These are phyloP conservation scores for Aporophyla nigra DNA, from an alignment of 2,888 invertebrate species.

Conservation along the genomic window DNA sequence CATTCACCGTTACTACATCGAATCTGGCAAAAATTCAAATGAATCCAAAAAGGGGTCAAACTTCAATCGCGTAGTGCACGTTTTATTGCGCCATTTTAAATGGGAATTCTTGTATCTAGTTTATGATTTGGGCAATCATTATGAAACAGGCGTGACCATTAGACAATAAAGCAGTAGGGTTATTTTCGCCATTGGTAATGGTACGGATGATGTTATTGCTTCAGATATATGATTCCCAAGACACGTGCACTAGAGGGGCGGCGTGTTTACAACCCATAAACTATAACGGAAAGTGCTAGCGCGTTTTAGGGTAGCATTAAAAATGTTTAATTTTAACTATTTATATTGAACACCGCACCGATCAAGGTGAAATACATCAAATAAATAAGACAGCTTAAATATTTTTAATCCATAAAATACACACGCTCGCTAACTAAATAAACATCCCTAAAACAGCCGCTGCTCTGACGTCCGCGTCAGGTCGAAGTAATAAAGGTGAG, in stretches of 20 bases:
- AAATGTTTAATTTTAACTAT: constrained; percentile 60
- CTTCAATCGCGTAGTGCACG: constrained; percentile 72
- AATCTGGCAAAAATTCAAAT: constrained; percentile 61
- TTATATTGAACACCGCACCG: constrained; percentile 42
- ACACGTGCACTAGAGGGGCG: constrained; percentile 74
- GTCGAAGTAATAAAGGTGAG: constrained; percentile 59
- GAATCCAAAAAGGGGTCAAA: constrained; percentile 71
- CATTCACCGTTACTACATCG: constrained; percentile 43
- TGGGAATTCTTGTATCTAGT: constrained; percentile 78
- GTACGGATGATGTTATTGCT: constrained; percentile 75
- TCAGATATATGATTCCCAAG: constrained; percentile 76
- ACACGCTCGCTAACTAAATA: constrained; percentile 29
- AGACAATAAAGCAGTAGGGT: constrained; percentile 77
- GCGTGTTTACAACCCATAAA: constrained; percentile 74
- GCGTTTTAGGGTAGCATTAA: constrained; percentile 70
- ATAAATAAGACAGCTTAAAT: constrained; percentile 30
- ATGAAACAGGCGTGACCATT: constrained; percentile 81
- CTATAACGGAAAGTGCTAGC: constrained; percentile 75
- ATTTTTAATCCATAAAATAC: constrained; percentile 27
- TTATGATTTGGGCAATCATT: constrained; percentile 79
- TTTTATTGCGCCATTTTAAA: constrained; percentile 77
- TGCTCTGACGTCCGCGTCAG: constrained; percentile 20
- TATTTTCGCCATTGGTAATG: constrained; percentile 78
- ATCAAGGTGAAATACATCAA: constrained; percentile 50
- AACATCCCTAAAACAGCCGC: constrained; percentile 43